Base-by-base conservation (phyloP, 2,113 vertebrate genomes). In the Tichodroma muraria region DNA sequence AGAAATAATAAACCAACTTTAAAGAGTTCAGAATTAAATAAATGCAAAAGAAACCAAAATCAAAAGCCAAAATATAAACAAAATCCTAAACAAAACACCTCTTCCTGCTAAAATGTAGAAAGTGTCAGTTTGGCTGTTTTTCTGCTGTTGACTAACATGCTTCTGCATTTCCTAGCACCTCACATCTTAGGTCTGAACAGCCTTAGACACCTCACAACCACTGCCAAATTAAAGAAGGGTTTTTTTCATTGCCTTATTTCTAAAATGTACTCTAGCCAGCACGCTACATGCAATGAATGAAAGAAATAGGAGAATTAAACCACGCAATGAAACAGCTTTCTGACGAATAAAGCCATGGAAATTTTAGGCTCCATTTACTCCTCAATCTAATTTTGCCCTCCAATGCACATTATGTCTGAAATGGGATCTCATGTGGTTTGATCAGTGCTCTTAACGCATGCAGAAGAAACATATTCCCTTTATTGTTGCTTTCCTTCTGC, bases 331-430 rank as follows among this genome's bases (percentile, higher is more conserved):
- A 97, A 97, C 97, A 96, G 97, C 97, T 97, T 98, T 98, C 97
- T 98, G 98, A 98, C 95, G 84, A 98, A 97, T 98, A 98, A 97
- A 97, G 97, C 98, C 97, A 97, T 96, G 97, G 97, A 98, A 98
- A 98, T 98, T 98, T 98, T 98, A 98, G 97, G 98, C 98, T 98
- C 98, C 98, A 98, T 98, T 98, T 98, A 98, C 98, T 98, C 97
- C 97, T 98, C 98, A 98, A 98, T 98, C 98, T 98, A 98, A 98
- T 98, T 98, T 98, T 98, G 98, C 98, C 98, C 98, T 98, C 97
- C 95, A 97, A 98, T 98, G 98, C 98, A 98, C 98, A 98, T 98
- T 98, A 98, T 97, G 97, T 94, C 94, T 92, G 92, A 97, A 98
- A 98, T 98, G 98, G 98, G 98, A 98, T 98, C 98, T 98, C 98